Percentiles rank a stretch among this genome's conserved stretches.
phyloP scores from a whole-genome alignment of 1,140 invertebrate species.

The Ceratitis capitata region DNA sequence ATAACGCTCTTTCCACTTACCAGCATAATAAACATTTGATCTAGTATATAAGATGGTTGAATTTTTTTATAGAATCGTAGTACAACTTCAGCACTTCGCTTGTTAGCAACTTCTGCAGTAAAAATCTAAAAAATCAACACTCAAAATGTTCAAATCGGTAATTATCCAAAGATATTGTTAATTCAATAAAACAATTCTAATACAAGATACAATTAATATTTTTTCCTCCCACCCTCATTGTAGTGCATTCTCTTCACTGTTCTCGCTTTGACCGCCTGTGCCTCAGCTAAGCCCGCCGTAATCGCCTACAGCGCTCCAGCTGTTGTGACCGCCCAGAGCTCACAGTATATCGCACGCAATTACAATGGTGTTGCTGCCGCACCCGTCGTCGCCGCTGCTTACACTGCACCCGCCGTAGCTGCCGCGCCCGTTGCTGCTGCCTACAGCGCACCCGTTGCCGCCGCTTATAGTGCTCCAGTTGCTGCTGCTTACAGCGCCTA shows the following conservation, averaged over 20 bases:
- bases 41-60: background rate
- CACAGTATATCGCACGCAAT: slow-evolving; percentile 66
- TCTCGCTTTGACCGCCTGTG: slow-evolving; percentile 56
- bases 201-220: too few relatives aligned
- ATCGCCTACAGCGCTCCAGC: slow-evolving; percentile 50
- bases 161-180: background rate
- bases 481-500: slow-evolving; percentile 57
- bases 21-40: background rate
- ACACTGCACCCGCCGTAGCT: slow-evolving; percentile 48
- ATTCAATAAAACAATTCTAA: background rate
- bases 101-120: slow-evolving; percentile 8
- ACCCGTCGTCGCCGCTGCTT: slow-evolving; percentile 52
- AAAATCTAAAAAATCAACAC: slow-evolving; percentile 44
- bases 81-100: slow-evolving; percentile 7
- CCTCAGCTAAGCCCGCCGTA: slow-evolving; percentile 56
- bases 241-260: slow-evolving; percentile 58
- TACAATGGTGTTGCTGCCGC: slow-evolving; percentile 63
- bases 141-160: slow-evolving; percentile 64
- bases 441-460: slow-evolving; percentile 54
- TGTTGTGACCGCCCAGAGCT: slow-evolving; percentile 66
- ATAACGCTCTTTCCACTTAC: background rate
- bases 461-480: slow-evolving; percentile 50
- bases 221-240: slow-evolving; percentile 3
- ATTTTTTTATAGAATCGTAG: slow-evolving; percentile 25
- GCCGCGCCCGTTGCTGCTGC: slow-evolving; percentile 48